These are phyloP conservation scores for Ypsolopha sequella DNA, from an alignment of 2,888 invertebrate species.

Conservation along the genomic window DNA sequence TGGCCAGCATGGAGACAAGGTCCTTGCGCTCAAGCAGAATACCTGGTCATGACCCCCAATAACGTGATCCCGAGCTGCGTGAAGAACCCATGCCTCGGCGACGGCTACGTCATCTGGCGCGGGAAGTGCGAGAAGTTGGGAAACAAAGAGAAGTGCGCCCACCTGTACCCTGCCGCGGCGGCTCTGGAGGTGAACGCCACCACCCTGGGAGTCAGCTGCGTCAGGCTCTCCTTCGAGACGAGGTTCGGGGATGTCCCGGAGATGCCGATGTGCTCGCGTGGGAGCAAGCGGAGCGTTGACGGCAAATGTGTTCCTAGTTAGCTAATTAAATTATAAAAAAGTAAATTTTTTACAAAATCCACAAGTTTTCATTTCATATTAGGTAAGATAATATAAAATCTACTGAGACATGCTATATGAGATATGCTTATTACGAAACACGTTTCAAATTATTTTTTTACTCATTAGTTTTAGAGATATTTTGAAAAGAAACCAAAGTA, in stretches of 20 bases:
- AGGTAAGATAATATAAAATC: no score
- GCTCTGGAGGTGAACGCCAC: conserved; percentile 73
- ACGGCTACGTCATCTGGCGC: conserved; percentile 57
- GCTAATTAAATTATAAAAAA: neutral
- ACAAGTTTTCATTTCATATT: no score
- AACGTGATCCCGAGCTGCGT: conserved; percentile 70
- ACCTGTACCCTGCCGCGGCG: conserved; percentile 29
- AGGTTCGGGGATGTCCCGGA: conserved; percentile 27
- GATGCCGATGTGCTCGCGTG: conserved; percentile 26
- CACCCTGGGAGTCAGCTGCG: conserved; percentile 70
- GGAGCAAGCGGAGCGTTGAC: conserved; percentile 37
- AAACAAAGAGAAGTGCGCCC: conserved; percentile 44
- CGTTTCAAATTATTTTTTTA: no score
- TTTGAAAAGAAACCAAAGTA: no score
- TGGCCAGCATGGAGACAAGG: conserved; percentile 74
- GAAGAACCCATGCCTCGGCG: conserved; percentile 70
- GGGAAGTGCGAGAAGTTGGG: conserved; percentile 55
- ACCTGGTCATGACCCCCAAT: conserved; percentile 63
- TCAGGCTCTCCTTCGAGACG: conserved; percentile 28
- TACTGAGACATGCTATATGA: no score
- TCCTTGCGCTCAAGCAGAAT: conserved; percentile 69
- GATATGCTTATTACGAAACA: no score
- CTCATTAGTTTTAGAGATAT: no score
- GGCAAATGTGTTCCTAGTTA: conserved; percentile 25
- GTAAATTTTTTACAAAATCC: neutral